Base-by-base conservation (phyloP, 1,140 invertebrate genomes). In the Zaprionus taronus region DNA sequence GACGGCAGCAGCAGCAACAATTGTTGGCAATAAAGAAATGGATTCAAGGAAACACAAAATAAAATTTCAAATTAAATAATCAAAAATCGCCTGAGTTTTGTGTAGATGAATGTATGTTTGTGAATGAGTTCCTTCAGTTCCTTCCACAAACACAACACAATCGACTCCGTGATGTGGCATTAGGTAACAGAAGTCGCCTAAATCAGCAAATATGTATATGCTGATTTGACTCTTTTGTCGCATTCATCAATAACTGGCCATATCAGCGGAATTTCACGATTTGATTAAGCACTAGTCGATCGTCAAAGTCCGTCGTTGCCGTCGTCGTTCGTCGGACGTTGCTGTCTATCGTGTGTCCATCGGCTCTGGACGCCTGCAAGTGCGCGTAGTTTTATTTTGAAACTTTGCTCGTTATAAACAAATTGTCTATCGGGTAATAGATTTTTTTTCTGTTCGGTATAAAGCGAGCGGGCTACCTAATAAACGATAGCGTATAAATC, bases 401-500 rank as follows among this genome's bases (percentile, higher is more conserved):
- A 53, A 22, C 44, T 60, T 38, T 55, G 60, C 63, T 51, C 31
- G 26, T 53, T 24, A 66, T 89, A 87, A 87, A 87, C 84, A 87
- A 79, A 89, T 83, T 89, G 84, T 84, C 81, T 78, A 81, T 84
- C 77, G 76, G 72, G 70, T 76, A 72, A 74, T 85, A 69, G 17
- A 31, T 56, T 61, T 38, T 65, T 81, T 38, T 65, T 78, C 67
- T 86, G 76, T 75, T 63, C 61, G 20, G 20, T 20, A 20, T 20
- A 20, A 20, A 20, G 20, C 20, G 20, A 20, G 20, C 20, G 64
- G 49, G 64, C 61, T 75, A 80, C 83, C 85, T 84, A 87, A 87
- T 89, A 89, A 87, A 87, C 89, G 84, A 90, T 81, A 84, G 56
- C 81, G 53, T 73, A 90, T 87, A 87, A 87, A 90, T 87, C 84